Percentiles rank a stretch among this genome's conserved stretches.
These are phyloP conservation scores for Dorcus hopei DNA, from an alignment of 2,888 invertebrate genomes.

Conservation along the genomic window DNA sequence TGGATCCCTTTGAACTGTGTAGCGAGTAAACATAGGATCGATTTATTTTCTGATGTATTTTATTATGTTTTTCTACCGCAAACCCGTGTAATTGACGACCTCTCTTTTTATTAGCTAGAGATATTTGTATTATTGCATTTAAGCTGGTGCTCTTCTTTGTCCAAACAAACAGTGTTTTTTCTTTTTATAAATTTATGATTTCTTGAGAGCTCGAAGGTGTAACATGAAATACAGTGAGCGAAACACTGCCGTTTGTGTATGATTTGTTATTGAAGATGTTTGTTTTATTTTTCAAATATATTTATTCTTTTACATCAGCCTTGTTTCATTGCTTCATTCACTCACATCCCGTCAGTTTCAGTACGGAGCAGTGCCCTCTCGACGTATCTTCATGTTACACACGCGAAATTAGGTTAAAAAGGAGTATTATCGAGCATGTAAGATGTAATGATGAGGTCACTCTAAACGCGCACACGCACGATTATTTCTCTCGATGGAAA, in stretches of 20 bases:
- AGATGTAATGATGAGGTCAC: neutral
- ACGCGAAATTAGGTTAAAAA: slow-evolving; percentile 6
- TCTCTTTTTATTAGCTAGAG: too few species aligned
- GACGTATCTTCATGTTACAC: slow-evolving; percentile 14
- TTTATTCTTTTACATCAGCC: slow-evolving; percentile 6
- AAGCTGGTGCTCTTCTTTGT: slow-evolving; percentile 26
- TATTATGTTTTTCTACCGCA: too few species aligned
- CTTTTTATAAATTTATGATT: slow-evolving; percentile 13
- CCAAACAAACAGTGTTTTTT: neutral
- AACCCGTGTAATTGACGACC: too few species aligned
- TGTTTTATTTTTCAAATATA: slow-evolving; percentile 6
- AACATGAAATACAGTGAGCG: slow-evolving; percentile 9
- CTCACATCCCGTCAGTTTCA: neutral
- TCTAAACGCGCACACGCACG: slow-evolving; percentile 4
- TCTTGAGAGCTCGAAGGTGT: slow-evolving; percentile 4
- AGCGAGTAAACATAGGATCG: too few species aligned
- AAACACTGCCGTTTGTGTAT: slow-evolving; percentile 7
- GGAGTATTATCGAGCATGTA: too few species aligned
- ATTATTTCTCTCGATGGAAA: neutral
- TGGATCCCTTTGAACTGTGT: too few species aligned
- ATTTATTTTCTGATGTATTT: too few species aligned
- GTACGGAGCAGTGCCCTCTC: slow-evolving; percentile 1
- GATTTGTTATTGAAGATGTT: slow-evolving; percentile 5
- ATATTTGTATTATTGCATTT: slow-evolving; percentile 18
- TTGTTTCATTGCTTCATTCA: slow-evolving; percentile 5